phyloP scores from a whole-genome alignment of 2,888 invertebrate genomes.

The Synanthedon andrenaeformis region DNA sequence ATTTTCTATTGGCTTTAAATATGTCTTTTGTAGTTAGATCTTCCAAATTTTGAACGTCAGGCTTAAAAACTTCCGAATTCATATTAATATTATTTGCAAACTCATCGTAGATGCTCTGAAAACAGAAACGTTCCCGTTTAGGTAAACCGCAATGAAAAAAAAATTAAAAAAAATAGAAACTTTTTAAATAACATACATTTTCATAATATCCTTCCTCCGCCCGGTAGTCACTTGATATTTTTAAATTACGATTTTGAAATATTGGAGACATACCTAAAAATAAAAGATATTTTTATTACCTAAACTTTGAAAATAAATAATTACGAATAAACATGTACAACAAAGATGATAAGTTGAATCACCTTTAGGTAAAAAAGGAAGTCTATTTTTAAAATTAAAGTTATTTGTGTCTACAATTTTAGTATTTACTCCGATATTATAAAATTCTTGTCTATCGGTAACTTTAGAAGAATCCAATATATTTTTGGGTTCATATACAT shows the following conservation, averaged over 20 bases:
- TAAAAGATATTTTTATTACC: not conserved
- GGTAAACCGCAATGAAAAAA: no score
- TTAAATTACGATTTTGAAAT: constrained; percentile 37
- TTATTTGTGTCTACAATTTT: constrained; percentile 11
- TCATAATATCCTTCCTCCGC: constrained; percentile 36
- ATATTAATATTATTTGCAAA: constrained; percentile 59
- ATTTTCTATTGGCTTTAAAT: constrained; percentile 30
- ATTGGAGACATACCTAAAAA: constrained; percentile 66
- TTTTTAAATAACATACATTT: constrained; percentile 19
- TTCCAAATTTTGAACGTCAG: constrained; percentile 29
- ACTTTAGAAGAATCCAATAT: no score
- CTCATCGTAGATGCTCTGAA: constrained; percentile 44
- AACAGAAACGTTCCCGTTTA: constrained; percentile 7
- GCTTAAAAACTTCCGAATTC: constrained; percentile 51
- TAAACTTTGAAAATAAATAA: no score
- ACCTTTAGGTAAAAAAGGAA: constrained; percentile 72
- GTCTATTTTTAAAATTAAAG: constrained; percentile 51
- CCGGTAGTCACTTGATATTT: constrained; percentile 18
- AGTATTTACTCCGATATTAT: not conserved
- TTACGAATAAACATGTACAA: no score
- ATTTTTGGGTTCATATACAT: no score
- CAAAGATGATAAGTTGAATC: constrained; percentile 1
- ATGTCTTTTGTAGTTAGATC: constrained; percentile 26
- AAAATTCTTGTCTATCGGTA: no score
- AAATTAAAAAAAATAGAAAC: no score